Percentiles rank a stretch among this genome's conserved stretches.
phyloP scores from a whole-genome alignment of 2,888 invertebrate species.

The Choreutis nemorana region DNA sequence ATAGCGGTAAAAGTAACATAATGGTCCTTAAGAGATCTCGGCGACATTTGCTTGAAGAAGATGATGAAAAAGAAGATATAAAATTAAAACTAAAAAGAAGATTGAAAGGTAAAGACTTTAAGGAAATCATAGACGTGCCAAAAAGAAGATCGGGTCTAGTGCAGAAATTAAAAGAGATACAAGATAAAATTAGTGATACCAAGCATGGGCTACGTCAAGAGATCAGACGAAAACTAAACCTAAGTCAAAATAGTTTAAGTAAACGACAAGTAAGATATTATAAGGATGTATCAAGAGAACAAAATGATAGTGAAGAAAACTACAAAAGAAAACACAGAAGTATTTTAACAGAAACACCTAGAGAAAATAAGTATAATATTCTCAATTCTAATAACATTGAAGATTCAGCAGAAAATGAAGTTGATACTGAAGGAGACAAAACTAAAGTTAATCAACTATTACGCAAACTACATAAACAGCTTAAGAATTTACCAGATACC shows the following conservation, averaged over 20 bases:
- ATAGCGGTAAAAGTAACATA: conserved; percentile 1
- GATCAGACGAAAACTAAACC: too few relatives aligned
- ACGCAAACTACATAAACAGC: conserved; percentile 26
- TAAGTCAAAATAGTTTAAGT: too few relatives aligned
- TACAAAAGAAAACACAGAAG: conserved; percentile 2
- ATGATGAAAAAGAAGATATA: conserved; percentile 12
- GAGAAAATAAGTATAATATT: neutral
- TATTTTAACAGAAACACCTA: neutral
- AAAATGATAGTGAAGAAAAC: conserved; percentile 1
- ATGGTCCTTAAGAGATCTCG: conserved; percentile 15
- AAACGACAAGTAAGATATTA: too few relatives aligned
- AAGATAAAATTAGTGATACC: too few relatives aligned
- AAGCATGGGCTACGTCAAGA: too few relatives aligned
- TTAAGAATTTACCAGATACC: conserved; percentile 22
- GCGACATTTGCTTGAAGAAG: conserved; percentile 19
- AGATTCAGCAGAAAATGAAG: conserved; percentile 24
- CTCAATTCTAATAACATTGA: neutral
- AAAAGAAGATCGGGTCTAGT: too few relatives aligned
- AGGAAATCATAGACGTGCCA: neutral
- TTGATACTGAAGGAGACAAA: conserved; percentile 22
- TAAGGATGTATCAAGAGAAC: too few relatives aligned
- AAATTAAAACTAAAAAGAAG: conserved; percentile 11
- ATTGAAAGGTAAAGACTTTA: conserved; percentile 11
- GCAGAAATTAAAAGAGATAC: too few relatives aligned
- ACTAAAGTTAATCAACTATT: conserved; percentile 29